Percentiles rank a stretch among this genome's conserved stretches.
Evolutionary conservation across 2,888 invertebrate species (phyloP).

Genomic region (Macaria liturata): DNA sequence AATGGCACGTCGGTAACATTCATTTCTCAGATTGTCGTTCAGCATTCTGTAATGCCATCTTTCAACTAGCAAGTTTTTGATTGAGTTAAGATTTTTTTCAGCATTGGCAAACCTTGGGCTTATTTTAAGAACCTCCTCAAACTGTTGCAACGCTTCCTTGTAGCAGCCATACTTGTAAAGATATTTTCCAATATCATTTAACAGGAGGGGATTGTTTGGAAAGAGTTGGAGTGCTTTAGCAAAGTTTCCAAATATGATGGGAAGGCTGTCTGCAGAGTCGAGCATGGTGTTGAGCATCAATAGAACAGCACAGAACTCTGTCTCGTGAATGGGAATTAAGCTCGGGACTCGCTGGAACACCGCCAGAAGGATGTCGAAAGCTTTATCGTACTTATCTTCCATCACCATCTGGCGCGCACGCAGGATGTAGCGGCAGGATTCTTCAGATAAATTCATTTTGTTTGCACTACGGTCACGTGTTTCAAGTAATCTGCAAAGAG

Average conservation of each 20-base stretch:
- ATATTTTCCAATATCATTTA: slow-evolving; percentile 68
- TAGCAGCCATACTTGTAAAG: slow-evolving; percentile 80
- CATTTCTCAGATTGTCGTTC: slow-evolving; percentile 88
- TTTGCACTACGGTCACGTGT: neutral
- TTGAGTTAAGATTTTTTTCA: slow-evolving; percentile 86
- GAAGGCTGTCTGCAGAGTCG: slow-evolving; percentile 39
- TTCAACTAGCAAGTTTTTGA: slow-evolving; percentile 87
- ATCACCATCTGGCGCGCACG: slow-evolving; percentile 50
- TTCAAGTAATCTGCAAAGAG: neutral
- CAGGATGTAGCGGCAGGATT: slow-evolving; percentile 41
- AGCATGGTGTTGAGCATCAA: slow-evolving; percentile 50
- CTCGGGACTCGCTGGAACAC: slow-evolving; percentile 54
- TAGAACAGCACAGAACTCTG: slow-evolving; percentile 56
- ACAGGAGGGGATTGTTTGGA: slow-evolving; percentile 54
- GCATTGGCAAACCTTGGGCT: slow-evolving; percentile 81
- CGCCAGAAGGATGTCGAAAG: slow-evolving; percentile 58
- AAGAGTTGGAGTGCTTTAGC: slow-evolving; percentile 51
- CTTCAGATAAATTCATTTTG: slow-evolving; percentile 13
- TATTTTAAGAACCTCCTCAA: slow-evolving; percentile 75
- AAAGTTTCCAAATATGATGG: slow-evolving; percentile 62
- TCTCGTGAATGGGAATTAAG: slow-evolving; percentile 45
- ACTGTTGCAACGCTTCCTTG: slow-evolving; percentile 82
- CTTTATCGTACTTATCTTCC: slow-evolving; percentile 50
- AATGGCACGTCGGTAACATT: slow-evolving; percentile 86
- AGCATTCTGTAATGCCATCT: slow-evolving; percentile 94